A percentile compares a stretch with the other conserved stretches of the same genome.
Conservation (phyloP, 2,113 vertebrate genomes). For the Hemiprocne comata region DNA sequence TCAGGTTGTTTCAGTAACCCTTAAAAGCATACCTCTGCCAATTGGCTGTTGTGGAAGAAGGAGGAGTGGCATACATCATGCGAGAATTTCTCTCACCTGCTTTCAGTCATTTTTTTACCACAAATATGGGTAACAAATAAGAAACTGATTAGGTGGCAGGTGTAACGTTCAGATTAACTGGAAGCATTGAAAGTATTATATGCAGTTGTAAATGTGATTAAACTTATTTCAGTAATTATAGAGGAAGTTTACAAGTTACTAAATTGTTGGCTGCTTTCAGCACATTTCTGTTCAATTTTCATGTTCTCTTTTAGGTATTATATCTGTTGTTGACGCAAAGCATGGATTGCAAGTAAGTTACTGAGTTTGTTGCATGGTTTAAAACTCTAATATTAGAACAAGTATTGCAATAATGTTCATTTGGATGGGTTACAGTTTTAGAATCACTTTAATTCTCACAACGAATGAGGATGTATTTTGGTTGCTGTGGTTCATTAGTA, state of each 20-base stretch:
- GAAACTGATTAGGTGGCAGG: neutral
- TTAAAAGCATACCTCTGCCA: neutral
- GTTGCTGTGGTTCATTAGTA: neutral
- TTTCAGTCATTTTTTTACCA: neutral
- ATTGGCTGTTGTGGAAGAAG: neutral
- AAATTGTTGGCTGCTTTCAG: neutral
- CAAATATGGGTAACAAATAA: neutral
- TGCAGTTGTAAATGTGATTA: neutral
- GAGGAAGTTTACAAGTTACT: neutral
- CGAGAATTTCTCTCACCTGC: neutral
- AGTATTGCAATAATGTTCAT: neutral
- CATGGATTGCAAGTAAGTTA: constrained; percentile 88
- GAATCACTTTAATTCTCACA: neutral
- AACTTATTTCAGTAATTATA: neutral
- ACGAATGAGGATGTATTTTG: neutral
- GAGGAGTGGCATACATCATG: accelerated
- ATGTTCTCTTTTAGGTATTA: constrained; percentile 83
- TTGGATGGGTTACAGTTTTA: neutral
- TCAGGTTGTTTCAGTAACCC: neutral
- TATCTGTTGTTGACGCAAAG: constrained; percentile 94
- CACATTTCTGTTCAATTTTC: neutral
- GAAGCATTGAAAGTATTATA: neutral
- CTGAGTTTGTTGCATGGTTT: neutral
- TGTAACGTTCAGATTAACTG: neutral
- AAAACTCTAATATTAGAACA: neutral